Evolutionary conservation across 2,888 invertebrate species (phyloP).

Genomic region (Thumatha senex): DNA sequence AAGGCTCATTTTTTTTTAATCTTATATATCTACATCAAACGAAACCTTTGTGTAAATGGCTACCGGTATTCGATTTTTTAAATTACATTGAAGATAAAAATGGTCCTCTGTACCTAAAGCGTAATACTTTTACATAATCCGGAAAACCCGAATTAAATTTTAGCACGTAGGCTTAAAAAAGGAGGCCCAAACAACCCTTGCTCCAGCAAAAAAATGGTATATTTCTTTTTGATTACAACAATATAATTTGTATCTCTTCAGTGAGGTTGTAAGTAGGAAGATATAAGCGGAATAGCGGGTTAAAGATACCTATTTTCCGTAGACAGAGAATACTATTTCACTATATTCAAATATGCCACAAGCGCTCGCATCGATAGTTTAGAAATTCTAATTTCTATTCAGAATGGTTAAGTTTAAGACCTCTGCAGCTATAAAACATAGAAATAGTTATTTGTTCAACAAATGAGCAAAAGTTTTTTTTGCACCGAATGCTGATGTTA

Average conservation of each 20-base stretch:
- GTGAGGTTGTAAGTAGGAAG: slow-evolving; percentile 35
- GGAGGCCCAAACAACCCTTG: slow-evolving; percentile 69
- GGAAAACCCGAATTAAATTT: slow-evolving; percentile 79
- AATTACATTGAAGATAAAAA: slow-evolving; percentile 39
- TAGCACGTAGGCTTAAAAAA: slow-evolving; percentile 74
- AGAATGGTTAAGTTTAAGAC: too few species aligned
- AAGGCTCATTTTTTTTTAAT: not conserved
- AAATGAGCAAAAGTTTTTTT: too few species aligned
- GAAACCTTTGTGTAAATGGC: slow-evolving; percentile 16
- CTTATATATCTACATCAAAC: slow-evolving; percentile 10
- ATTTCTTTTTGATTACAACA: slow-evolving; percentile 84
- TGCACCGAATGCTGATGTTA: too few species aligned
- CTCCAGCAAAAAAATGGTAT: slow-evolving; percentile 71
- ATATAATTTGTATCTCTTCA: slow-evolving; percentile 76
- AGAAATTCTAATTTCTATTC: too few species aligned
- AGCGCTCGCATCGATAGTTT: too few species aligned
- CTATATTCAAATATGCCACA: too few species aligned
- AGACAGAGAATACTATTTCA: too few species aligned
- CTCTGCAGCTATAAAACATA: too few species aligned
- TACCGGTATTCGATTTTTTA: slow-evolving; percentile 15
- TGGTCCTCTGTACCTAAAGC: slow-evolving; percentile 44
- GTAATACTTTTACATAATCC: slow-evolving; percentile 72
- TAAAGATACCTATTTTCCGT: not conserved
- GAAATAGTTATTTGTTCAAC: too few species aligned
- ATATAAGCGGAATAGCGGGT: slow-evolving; percentile 26